Conservation (phyloP, 2,113 vertebrate species). For the Cheilinus undulatus region DNA sequence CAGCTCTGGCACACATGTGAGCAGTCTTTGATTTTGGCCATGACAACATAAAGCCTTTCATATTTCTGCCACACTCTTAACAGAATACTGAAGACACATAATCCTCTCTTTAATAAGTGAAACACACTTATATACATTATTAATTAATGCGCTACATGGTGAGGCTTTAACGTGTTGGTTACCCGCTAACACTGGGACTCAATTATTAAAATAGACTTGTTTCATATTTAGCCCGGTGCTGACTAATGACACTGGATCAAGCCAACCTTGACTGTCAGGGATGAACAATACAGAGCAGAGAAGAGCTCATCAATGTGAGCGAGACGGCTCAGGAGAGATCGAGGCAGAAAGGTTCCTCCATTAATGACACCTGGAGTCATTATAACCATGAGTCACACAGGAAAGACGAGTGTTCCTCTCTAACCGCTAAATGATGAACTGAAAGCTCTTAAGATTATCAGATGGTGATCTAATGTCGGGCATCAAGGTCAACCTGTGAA, state of each 20-base stretch:
- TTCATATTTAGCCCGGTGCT: constrained; percentile 17
- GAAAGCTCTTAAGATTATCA: constrained; percentile 46
- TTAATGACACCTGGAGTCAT: constrained; percentile 58
- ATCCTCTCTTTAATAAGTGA: constrained; percentile 10
- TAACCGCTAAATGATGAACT: constrained; percentile 43
- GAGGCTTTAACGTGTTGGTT: not conserved
- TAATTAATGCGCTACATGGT: not conserved
- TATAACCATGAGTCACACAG: constrained; percentile 43
- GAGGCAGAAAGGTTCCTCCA: constrained; percentile 13
- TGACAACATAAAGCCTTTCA: constrained; percentile 21
- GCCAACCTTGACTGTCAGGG: constrained; percentile 27
- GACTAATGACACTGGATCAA: constrained; percentile 48
- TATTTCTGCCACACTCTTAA: constrained; percentile 16
- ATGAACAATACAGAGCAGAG: constrained; percentile 27
- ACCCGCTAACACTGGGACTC: not conserved
- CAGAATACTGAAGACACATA: not conserved
- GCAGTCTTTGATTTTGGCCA: constrained; percentile 15
- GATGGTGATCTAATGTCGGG: constrained; percentile 40
- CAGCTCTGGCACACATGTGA: constrained; percentile 34
- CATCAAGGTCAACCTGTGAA: constrained; percentile 44
- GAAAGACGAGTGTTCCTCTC: constrained; percentile 4
- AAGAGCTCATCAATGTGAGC: constrained; percentile 31
- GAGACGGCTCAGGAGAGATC: constrained; percentile 19
- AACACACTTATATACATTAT: constrained; percentile 4
- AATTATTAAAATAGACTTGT: constrained; percentile 16